Evolutionary conservation across 2,888 invertebrate genomes (phyloP).

Genomic region (Mythimna albipuncta): DNA sequence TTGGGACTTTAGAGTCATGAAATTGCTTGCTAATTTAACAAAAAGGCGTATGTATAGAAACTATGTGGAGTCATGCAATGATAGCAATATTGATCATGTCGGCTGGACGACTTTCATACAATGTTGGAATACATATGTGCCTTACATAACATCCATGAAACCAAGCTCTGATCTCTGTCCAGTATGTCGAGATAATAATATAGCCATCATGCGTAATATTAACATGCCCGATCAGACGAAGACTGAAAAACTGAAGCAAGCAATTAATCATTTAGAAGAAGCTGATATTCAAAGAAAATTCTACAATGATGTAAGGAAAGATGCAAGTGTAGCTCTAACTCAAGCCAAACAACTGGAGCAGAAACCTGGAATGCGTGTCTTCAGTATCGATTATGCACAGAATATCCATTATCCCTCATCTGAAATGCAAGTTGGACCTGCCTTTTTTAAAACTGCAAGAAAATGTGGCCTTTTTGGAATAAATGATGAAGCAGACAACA

Average conservation of each 20-base stretch:
- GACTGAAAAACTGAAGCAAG: slow-evolving; percentile 25
- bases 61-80: slow-evolving; percentile 26
- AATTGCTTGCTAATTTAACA: slow-evolving; percentile 11
- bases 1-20: slow-evolving; percentile 18
- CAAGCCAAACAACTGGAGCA: slow-evolving; percentile 24
- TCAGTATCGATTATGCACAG: slow-evolving; percentile 29
- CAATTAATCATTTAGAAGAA: slow-evolving; percentile 24
- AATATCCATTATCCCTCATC: slow-evolving; percentile 28
- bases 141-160: slow-evolving; percentile 24
- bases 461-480: slow-evolving; percentile 28
- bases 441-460: slow-evolving; percentile 28
- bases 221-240: slow-evolving; percentile 25
- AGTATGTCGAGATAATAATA: slow-evolving; percentile 28
- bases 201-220: slow-evolving; percentile 28
- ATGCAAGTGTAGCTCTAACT: slow-evolving; percentile 24
- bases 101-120: slow-evolving; percentile 27
- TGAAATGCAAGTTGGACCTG: slow-evolving; percentile 29
- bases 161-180: slow-evolving; percentile 29
- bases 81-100: slow-evolving; percentile 27
- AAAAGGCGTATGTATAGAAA: slow-evolving; percentile 18
- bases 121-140: slow-evolving; percentile 19
- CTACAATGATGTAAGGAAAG: slow-evolving; percentile 15
- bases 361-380: slow-evolving; percentile 25
- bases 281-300: slow-evolving; percentile 9
- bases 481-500: slow-evolving; percentile 29